These are phyloP conservation scores for Calliopum simillimum DNA, from an alignment of 2,888 invertebrate species.

Conservation along the genomic window DNA sequence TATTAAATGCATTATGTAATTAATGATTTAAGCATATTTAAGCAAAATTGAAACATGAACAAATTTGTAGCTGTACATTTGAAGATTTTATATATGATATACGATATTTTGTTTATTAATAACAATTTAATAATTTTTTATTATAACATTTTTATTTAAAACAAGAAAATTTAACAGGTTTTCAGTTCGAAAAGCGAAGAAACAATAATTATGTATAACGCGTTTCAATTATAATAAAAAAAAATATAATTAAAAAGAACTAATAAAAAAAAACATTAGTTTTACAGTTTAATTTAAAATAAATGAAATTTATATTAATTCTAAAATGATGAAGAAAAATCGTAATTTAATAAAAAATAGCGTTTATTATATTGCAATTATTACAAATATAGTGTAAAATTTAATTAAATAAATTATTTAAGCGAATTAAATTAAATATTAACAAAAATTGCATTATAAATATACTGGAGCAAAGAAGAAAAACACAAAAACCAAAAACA, in stretches of 20 bases:
- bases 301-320: too few relatives aligned
- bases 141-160: too few relatives aligned
- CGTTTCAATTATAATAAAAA: background rate
- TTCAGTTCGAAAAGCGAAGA: background rate
- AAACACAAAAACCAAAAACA: background rate
- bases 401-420: conserved; percentile 31
- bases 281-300: background rate
- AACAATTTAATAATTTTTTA: too few relatives aligned
- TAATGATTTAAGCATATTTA: conserved; percentile 10
- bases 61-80: conserved; percentile 10
- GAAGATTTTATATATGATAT: background rate
- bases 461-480: background rate
- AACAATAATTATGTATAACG: background rate
- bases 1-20: conserved; percentile 9
- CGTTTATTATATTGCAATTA: conserved; percentile 22
- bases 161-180: too few relatives aligned
- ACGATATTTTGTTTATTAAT: too few relatives aligned
- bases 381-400: conserved; percentile 24
- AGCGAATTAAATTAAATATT: conserved; percentile 28
- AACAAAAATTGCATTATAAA: conserved; percentile 9
- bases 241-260: background rate
- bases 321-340: conserved; percentile 45
- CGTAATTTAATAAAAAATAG: conserved; percentile 5
- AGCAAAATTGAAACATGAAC: background rate
- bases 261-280: background rate